Percentiles rank a stretch among this genome's conserved stretches.
Evolutionary conservation across 2,797 vertebrate genomes (phyloP).

Genomic region (Sparus aurata): DNA sequence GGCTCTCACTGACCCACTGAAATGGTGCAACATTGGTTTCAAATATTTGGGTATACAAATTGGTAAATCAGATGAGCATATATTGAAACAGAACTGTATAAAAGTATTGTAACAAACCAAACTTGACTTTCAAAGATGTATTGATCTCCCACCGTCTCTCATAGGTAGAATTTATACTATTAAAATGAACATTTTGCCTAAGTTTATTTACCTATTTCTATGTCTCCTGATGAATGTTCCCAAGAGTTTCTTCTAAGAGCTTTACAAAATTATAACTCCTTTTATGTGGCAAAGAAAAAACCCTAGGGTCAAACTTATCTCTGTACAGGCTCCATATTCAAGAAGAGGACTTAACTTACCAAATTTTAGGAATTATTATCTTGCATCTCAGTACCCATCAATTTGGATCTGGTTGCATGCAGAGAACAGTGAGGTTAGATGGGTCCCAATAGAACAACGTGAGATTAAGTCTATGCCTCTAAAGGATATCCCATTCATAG

Average conservation of each 20-base stretch:
- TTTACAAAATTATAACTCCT: neutral
- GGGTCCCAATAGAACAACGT: conserved; percentile 6
- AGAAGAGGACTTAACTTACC: neutral
- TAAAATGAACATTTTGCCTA: too few species aligned
- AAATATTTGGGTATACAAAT: conserved; percentile 16
- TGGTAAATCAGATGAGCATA: neutral
- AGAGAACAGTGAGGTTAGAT: conserved; percentile 5
- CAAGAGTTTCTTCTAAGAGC: neutral
- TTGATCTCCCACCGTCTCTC: neutral
- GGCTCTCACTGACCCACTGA: neutral
- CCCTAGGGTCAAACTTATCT: neutral
- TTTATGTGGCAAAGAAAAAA: conserved; percentile 12
- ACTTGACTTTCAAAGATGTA: neutral
- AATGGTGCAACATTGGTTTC: neutral
- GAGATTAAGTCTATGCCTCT: neutral
- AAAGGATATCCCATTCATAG: too few species aligned
- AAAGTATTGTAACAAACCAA: conserved; percentile 13
- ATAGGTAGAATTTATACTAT: too few species aligned
- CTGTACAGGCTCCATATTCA: neutral
- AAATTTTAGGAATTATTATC: conserved; percentile 5
- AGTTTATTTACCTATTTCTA: too few species aligned
- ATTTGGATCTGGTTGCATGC: conserved; percentile 3
- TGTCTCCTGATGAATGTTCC: neutral
- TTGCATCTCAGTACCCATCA: neutral
- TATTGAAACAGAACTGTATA: conserved; percentile 2